Evolutionary conservation across 2,113 vertebrate genomes (phyloP), one percentile per base, ranked within the genome.

Genomic region (Ceratotherium simum): DNA sequence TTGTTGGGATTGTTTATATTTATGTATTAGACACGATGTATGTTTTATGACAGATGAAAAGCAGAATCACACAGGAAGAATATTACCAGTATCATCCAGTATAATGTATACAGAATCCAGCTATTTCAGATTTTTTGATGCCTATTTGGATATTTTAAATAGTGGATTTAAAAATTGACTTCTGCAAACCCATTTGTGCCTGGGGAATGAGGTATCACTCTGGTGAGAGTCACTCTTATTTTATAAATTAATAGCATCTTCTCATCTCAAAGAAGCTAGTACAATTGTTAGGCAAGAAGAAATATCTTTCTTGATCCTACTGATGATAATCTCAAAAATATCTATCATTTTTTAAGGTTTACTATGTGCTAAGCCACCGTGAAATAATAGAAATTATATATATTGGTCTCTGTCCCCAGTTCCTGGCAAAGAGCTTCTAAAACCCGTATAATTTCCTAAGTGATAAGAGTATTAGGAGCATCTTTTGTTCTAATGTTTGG

Each of bases 11-110:
- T 88, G 17, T 17, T 81, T 51, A 64, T 64, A 65, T 82, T 83
- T 86, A 46, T 65, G 18, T 48, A 76, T 75, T 76, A 48, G 17
- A 75, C 4, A 90, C 12, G 39, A 42, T 84, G 16, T 33, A 17
- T 78, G 9, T 51, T 85, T 82, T 81, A 20, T 78, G 51, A 69
- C 42, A 20, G 60, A 60, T 76, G 60, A 23, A 93, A 93, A 51
- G 33, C 78, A 96, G 20, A 93, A 89, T 91, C 96, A 36, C 42
- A 23, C 46, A 72, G n/a, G 31, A 81, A 96, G 14, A 48, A 67
- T 87, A 84, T 82, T 87, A 83, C 17, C 36, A 88, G 39, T 16
- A 64, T 91, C 64, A 79, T 78, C 25, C 2, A 83, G 18, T 64
- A 58, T 78, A 48, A n/a, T 69, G 17, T 62, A 69, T 56, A 73